Evolutionary conservation across 2,113 vertebrate species (phyloP).

Genomic region (Prinia subflava): DNA sequence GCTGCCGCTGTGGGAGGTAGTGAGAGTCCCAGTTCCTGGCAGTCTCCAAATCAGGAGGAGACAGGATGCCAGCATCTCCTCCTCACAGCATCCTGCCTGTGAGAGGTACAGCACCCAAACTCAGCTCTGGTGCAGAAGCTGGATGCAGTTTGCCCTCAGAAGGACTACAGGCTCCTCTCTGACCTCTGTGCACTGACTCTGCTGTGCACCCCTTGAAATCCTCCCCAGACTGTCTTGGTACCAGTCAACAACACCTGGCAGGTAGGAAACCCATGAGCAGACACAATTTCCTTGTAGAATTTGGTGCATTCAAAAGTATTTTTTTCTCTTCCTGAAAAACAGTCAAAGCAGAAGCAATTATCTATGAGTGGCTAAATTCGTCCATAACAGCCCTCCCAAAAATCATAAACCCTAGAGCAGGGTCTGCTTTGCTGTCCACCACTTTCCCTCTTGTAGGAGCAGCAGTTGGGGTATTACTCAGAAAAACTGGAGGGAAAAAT

Average conservation of each 20-base stretch:
- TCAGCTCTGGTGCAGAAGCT: not conserved
- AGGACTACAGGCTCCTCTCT: not conserved
- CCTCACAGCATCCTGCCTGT: not conserved
- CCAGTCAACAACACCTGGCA: fast-evolving
- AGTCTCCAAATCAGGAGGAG: not conserved
- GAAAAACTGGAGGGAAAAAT: not conserved
- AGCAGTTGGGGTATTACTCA: not conserved
- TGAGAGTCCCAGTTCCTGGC: not conserved
- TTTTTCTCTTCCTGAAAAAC: not conserved
- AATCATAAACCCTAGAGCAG: not conserved
- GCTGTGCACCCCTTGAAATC: not conserved
- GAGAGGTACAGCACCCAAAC: fast-evolving
- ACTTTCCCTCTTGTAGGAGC: not conserved
- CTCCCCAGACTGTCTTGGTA: not conserved
- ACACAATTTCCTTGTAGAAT: not conserved
- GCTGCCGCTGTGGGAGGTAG: not conserved
- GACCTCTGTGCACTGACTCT: not conserved
- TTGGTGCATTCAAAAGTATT: not conserved
- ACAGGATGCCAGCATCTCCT: not conserved
- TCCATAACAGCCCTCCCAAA: not conserved
- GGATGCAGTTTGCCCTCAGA: not conserved
- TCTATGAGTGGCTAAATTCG: not conserved
- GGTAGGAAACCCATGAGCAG: not conserved
- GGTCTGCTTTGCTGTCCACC: not conserved
- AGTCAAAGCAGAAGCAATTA: not conserved